Base-by-base conservation (phyloP, 1,140 invertebrate genomes). In the Lordiphosa stackelbergi region DNA sequence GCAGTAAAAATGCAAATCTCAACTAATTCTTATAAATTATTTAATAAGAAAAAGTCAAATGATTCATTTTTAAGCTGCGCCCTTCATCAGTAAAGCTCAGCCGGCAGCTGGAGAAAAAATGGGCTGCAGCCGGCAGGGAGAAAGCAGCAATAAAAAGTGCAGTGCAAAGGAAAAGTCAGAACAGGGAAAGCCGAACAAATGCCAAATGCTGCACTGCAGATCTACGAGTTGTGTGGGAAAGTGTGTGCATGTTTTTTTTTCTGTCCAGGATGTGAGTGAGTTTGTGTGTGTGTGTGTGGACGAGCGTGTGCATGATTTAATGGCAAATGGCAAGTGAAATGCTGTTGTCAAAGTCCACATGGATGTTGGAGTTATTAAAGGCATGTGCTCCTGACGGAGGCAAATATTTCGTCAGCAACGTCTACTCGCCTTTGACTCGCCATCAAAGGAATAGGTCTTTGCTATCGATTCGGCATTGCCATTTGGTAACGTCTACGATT, bases 1-100 rank as follows among this genome's bases (percentile, higher is more conserved):
- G 66, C 52, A 55, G 13, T 41, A 81, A 81, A 77, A 83, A 83
- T 83, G 77, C 77, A 83, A 83, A 83, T 83, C 77, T 83, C 77
- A 77, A 81, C 77, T 83, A 83, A 83, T 83, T 83, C 77, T 83
- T 83, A 83, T 83, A 83, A 83, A 83, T 83, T 83, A 83, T 83
- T 83, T 77, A 83, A 83, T 83, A 83, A 77, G 77, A 83, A 83
- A 83, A 83, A 83, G 77, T 83, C 69, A 83, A 83, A 83, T 83
- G 77, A 83, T 83, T 83, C 77, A 83, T 83, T 83, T 83, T 83
- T 83, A 83, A 83, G 77, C 77, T 83, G 64, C 77, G 66, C 72
- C 77, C 77, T 81, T 81, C 77, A 83, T 83, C 77, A 81, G 64
- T 71, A 83, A 81, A 83, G 77, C 77, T 75, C 72, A 73, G 77